Evolutionary conservation across 2,797 vertebrate genomes (phyloP).

Genomic region (Adrianichthys oophorus): DNA sequence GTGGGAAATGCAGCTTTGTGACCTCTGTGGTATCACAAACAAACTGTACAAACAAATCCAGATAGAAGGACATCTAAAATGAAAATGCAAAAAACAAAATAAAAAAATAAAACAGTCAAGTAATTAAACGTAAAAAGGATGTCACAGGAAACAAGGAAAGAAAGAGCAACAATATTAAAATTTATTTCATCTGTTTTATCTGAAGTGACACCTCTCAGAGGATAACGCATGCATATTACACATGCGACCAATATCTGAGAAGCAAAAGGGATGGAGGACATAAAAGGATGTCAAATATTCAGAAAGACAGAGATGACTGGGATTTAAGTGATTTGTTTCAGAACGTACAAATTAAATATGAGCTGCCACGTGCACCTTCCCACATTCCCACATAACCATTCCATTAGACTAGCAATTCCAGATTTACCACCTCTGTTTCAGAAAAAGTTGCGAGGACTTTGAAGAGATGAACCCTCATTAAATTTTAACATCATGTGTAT

Average conservation of each 20-base stretch:
- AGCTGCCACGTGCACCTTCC: constrained; percentile 30
- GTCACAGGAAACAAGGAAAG: constrained; percentile 1
- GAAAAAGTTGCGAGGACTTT: too few species aligned
- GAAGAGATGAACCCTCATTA: too few species aligned
- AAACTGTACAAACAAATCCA: constrained; percentile 12
- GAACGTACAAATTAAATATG: constrained; percentile 44
- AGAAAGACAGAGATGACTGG: constrained; percentile 9
- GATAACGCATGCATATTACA: constrained; percentile 21
- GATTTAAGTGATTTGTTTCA: constrained; percentile 27
- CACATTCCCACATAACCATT: constrained; percentile 26
- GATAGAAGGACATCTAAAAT: constrained; percentile 12
- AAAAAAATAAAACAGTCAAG: constrained; percentile 15
- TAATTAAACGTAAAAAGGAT: constrained; percentile 12
- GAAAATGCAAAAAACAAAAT: constrained; percentile 17
- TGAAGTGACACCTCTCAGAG: constrained; percentile 47
- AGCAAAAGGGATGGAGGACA: constrained; percentile 14
- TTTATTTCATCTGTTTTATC: constrained; percentile 50
- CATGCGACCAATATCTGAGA: not conserved
- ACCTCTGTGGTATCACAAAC: constrained; percentile 10
- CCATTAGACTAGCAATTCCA: constrained; percentile 7
- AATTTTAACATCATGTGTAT: too few species aligned
- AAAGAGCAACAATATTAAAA: constrained; percentile 41
- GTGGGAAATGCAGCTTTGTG: constrained; percentile 13
- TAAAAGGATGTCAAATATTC: constrained; percentile 12
- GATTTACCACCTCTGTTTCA: not conserved